phyloP scores from a whole-genome alignment of 2,888 invertebrate genomes.

The Agriopis leucophaearia region DNA sequence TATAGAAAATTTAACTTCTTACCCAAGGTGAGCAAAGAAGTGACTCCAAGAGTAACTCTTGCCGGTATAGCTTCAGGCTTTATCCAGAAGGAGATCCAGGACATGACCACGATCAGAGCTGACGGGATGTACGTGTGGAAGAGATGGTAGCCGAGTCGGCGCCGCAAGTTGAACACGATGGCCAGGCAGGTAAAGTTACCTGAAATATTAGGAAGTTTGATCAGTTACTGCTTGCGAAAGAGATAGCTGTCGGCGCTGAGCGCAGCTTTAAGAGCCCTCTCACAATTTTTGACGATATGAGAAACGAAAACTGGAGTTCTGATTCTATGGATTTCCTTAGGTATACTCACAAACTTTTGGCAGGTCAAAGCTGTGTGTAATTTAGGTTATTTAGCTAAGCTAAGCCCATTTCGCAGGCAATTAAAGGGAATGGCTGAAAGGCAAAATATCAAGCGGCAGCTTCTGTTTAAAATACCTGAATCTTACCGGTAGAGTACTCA shows the following conservation, averaged over 20 bases:
- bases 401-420: no score
- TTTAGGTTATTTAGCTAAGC: no score
- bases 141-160: constrained; percentile 95
- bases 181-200: constrained; percentile 97
- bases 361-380: no score
- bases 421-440: no score
- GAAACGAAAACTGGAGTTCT: no score
- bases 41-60: constrained; percentile 95
- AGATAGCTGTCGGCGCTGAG: no score
- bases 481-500: constrained; percentile 91
- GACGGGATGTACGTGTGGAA: constrained; percentile 97
- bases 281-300: no score
- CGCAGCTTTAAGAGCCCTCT: no score
- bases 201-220: constrained; percentile 61
- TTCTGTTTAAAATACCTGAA: background rate
- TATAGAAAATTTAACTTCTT: constrained; percentile 38
- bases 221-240: no score
- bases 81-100: constrained; percentile 98
- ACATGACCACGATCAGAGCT: constrained; percentile 96
- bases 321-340: no score
- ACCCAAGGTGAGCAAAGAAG: constrained; percentile 94
- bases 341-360: no score
- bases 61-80: constrained; percentile 97
- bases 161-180: constrained; percentile 93
- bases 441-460: no score